Evolutionary conservation across 2,113 vertebrate genomes (phyloP).

Genomic region (Athene cunicularia): DNA sequence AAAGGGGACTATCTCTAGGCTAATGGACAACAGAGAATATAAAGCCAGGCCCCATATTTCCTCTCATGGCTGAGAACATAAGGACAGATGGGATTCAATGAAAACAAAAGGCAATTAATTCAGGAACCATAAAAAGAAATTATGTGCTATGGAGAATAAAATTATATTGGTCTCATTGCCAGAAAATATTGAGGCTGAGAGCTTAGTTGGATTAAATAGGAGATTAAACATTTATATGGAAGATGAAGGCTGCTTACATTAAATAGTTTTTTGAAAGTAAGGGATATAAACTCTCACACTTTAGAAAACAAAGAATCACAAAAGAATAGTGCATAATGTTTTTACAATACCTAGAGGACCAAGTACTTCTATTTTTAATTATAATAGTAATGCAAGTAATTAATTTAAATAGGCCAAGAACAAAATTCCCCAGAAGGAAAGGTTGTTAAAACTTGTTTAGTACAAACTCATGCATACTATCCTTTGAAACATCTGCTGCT

Average conservation of each 20-base stretch:
- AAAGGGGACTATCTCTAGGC: background rate
- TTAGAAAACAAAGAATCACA: background rate
- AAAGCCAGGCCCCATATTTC: background rate
- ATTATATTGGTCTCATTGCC: background rate
- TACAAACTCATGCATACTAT: background rate
- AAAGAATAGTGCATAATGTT: background rate
- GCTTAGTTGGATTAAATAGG: constrained; percentile 12
- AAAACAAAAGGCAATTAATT: constrained; percentile 48
- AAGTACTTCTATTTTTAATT: background rate
- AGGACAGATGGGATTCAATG: background rate
- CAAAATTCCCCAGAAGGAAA: background rate
- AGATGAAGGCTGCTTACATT: background rate
- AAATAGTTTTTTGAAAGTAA: background rate
- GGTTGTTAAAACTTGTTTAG: background rate
- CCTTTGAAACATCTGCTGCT: background rate
- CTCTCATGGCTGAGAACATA: background rate
- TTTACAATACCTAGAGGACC: background rate
- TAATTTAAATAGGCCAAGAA: background rate
- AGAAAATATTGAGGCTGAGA: background rate
- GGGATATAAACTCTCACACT: background rate
- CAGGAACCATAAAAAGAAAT: constrained; percentile 21
- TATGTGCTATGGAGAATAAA: background rate
- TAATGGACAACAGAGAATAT: background rate
- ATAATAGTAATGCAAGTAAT: background rate
- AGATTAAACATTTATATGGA: constrained; percentile 2